Percentiles rank a stretch among this genome's conserved stretches.
Evolutionary conservation across 2,113 vertebrate genomes (phyloP).

Genomic region (Salvelinus sp.): DNA sequence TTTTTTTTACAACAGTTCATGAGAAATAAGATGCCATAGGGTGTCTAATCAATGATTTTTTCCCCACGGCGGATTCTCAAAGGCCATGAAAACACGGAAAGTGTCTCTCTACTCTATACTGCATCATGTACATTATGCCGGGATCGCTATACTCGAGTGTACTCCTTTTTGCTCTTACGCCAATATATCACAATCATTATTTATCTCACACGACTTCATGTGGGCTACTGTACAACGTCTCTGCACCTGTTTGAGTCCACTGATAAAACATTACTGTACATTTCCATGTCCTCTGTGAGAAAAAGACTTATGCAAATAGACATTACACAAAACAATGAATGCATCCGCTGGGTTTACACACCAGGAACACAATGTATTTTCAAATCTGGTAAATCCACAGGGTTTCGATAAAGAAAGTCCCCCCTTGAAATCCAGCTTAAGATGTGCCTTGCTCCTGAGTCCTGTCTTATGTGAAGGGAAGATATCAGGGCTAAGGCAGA

Average conservation of each 20-base stretch:
- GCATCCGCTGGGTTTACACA: conserved; percentile 26
- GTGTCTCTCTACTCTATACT: neutral
- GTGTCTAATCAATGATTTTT: neutral
- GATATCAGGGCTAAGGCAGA: conserved; percentile 47
- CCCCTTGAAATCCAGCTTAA: conserved; percentile 53
- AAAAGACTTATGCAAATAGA: conserved; percentile 24
- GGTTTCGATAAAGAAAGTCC: conserved; percentile 54
- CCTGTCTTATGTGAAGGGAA: conserved; percentile 26
- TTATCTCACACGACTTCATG: neutral
- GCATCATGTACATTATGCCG: no score
- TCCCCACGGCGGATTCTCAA: neutral
- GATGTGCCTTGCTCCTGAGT: conserved; percentile 54
- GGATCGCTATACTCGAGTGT: no score
- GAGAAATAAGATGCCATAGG: neutral
- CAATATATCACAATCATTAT: neutral
- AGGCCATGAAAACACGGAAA: neutral
- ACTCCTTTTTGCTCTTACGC: neutral
- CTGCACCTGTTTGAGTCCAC: neutral
- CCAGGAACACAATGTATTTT: conserved; percentile 41
- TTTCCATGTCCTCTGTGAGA: conserved; percentile 5
- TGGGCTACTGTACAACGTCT: neutral
- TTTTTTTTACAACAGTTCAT: neutral
- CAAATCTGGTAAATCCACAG: conserved; percentile 59
- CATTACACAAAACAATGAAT: conserved; percentile 37
- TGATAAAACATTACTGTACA: conserved; percentile 14